Evolutionary conservation across 2,797 vertebrate species (phyloP), one percentile per base, ranked within the genome.

Genomic region (Cryptoblepharus egeriae): DNA sequence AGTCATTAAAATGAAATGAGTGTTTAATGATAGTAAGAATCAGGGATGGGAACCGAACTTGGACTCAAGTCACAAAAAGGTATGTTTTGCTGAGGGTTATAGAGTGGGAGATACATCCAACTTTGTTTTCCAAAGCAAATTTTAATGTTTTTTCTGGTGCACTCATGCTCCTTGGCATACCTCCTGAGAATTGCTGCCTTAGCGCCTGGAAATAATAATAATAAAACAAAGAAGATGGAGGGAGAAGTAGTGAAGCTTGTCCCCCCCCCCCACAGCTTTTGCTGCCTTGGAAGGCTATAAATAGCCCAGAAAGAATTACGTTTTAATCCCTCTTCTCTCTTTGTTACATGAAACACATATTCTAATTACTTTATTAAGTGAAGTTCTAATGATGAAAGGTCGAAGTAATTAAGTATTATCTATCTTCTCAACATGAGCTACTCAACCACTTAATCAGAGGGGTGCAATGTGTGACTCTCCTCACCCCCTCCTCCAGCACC

Each of bases 351-450:
- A 88, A 88, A 58, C 73, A 75, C 13, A 55, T 79, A 72, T 88
- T 90, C 81, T 88, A 89, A 88, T 91, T 87, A 86, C 22, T 83
- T 80, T 89, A 86, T 90, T 87, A 89, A 87, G 55, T 12, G 52
- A 85, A 87, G 7, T 84, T 84, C 84, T 85, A 91, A 82, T 63
- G 78, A 84, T 65, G 58, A 89, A 89, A 88, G 84, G 88, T 83
- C 88, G 81, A 89, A 85, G 49, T 74, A 92, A 92, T 92, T 85
- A 92, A 88, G 87, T 84, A 10, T 24, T 88, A 65, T 89, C 80
- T 88, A 74, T 82, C 65, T 37, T 77, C 61, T 39, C 65, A 80
- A 49, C 55, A 2, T 81, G 80, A 61, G 26, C 79, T 90, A 60
- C 68, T 58, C 28, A 30, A 58, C 32, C 81, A 79, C 57, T 72